Evolutionary conservation across 2,888 invertebrate species (phyloP), one percentile per base, ranked within the genome.

Genomic region (Drosophila seclusa): DNA sequence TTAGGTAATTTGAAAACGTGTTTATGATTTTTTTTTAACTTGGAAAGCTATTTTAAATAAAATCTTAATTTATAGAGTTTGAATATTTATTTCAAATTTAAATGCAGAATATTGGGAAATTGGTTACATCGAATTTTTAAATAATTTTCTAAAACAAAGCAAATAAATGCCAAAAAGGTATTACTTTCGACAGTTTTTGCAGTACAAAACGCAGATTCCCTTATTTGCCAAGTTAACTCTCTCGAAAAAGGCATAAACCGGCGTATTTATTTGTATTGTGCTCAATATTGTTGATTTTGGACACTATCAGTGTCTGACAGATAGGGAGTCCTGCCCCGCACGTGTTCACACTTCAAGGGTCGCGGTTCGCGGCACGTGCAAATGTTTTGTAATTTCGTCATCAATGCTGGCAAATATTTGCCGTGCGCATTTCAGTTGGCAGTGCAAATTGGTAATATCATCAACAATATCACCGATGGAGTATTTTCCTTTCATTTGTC

Each of bases 271-370:
- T 61, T 36, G 34, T 54, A 73, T 71, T 54, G 52, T 55, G n/a
- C 60, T 64, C 71, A 45, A 76, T 84, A 76, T 89, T 87, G 89
- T 87, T 87, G 87, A 87, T 89, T 83, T 78, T 87, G 66, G 77
- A 79, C 85, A 87, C 77, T 91, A 88, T 32, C 32, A 11, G 32
- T 32, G 79, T 67, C 54, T 8, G 27, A 29, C 38, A n/a, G 38
- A 55, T 38, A 29, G n/a, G 27, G 8, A 24, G 45, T 24, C 8
- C n/a, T 8, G 27, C n/a, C 60, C 50, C 64, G 79, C 91, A 91
- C 91, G 91, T 91, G 91, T 91, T 91, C 90, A 90, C 91, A 91
- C 91, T 91, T 90, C 78, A 71, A 53, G 70, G 52, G 52, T 82
- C 67, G 76, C 75, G 80, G 76, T 78, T 74, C 60, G 52, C 32